Evolutionary conservation across 2,797 vertebrate species (phyloP).

Genomic region (Cyclopterus lumpus): DNA sequence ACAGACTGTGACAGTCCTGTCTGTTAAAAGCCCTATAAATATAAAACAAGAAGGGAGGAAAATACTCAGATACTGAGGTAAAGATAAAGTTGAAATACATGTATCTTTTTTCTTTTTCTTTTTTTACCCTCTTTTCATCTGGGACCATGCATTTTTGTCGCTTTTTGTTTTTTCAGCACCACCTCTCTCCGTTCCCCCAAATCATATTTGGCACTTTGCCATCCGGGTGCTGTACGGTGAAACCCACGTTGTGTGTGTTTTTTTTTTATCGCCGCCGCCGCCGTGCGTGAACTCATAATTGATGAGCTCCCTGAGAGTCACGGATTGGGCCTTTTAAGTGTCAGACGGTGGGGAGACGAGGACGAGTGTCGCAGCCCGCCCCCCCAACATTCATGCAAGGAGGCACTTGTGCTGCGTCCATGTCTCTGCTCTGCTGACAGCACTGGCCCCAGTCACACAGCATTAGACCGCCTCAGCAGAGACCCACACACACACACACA

Average conservation of each 20-base stretch:
- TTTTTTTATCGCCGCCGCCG: neutral
- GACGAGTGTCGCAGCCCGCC: conserved; percentile 60
- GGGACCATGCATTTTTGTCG: too few relatives aligned
- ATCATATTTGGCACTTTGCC: conserved; percentile 20
- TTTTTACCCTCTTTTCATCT: neutral
- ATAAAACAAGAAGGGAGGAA: conserved; percentile 20
- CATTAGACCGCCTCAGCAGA: conserved; percentile 80
- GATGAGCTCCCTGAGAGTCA: conserved; percentile 49
- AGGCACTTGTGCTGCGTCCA: conserved; percentile 85
- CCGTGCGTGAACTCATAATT: conserved; percentile 45
- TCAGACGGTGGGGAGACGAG: conserved; percentile 56
- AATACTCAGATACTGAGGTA: conserved; percentile 8
- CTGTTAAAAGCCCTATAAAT: conserved; percentile 51
- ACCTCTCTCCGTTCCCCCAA: neutral
- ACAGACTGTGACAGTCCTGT: conserved; percentile 37
- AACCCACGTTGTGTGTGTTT: too few relatives aligned
- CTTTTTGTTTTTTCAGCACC: neutral
- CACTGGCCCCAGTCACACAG: conserved; percentile 81
- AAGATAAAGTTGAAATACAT: conserved; percentile 13
- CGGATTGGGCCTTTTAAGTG: conserved; percentile 64
- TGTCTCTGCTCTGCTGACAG: conserved; percentile 85
- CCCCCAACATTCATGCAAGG: conserved; percentile 76
- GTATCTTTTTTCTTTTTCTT: conserved; percentile 1
- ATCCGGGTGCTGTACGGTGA: conserved; percentile 3
- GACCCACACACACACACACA: conserved; percentile 43